Conservation (phyloP, 1,140 invertebrate genomes). For the Maconellicoccus hirsutus region DNA sequence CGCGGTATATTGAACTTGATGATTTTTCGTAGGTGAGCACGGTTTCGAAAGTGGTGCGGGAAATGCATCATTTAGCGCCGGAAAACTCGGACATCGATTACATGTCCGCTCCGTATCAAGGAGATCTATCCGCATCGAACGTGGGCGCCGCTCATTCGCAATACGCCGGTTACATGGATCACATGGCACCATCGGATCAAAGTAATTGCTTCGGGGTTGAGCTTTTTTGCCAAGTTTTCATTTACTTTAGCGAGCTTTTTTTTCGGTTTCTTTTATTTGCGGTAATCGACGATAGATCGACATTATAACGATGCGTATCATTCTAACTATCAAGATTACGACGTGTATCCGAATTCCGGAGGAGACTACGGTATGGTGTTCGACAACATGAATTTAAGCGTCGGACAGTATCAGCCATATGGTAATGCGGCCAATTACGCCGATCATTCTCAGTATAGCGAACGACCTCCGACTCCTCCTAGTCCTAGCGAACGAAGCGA, state of each 20-base stretch:
- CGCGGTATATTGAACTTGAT: neutral
- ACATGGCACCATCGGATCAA: neutral
- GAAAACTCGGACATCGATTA: slow-evolving; percentile 11
- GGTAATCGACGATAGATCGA: slow-evolving; percentile 26
- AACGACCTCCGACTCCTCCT: slow-evolving; percentile 44
- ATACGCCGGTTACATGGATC: slow-evolving; percentile 13
- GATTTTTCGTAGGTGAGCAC: slow-evolving; percentile 41
- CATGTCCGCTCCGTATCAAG: neutral
- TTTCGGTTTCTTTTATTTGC: slow-evolving; percentile 18
- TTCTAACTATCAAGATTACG: slow-evolving; percentile 45
- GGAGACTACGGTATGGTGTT: slow-evolving; percentile 32
- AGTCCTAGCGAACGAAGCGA: slow-evolving; percentile 48
- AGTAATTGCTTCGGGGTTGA: neutral
- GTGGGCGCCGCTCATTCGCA: neutral
- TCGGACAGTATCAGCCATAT: slow-evolving; percentile 30
- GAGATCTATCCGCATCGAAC: neutral
- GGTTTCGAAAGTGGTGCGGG: slow-evolving; percentile 51
- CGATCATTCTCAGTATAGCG: slow-evolving; percentile 35
- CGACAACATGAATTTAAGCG: slow-evolving; percentile 35
- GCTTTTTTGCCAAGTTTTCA: neutral
- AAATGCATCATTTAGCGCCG: slow-evolving; percentile 42
- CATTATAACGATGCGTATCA: slow-evolving; percentile 33
- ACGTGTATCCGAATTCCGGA: slow-evolving; percentile 42
- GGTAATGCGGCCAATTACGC: slow-evolving; percentile 34
- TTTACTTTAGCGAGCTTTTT: neutral